Base-by-base conservation (phyloP, 2,797 vertebrate species). In the Falco peregrinus region DNA sequence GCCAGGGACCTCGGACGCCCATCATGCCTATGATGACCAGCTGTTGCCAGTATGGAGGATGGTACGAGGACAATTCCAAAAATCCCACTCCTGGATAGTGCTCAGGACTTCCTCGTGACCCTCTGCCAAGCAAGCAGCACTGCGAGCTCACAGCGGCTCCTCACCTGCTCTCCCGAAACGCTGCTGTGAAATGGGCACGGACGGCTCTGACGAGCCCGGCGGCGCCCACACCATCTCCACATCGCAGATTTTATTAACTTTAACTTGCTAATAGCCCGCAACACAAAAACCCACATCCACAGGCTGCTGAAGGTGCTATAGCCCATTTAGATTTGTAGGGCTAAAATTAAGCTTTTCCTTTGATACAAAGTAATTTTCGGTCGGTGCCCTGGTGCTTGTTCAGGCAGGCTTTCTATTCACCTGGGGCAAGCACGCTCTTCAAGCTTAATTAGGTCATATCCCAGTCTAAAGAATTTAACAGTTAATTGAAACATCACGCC, bases 361-460 rank as follows among this genome's bases (percentile, higher is more conserved):
- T 78, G 69, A 84, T 57, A 84, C 0, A 11, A 33, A 76, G 54
- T 21, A 67, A 86, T 48, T 91, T 85, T 73, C 78, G 61, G 11
- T 28, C 3, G 0, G 31, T 59, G 74, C 29, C 79, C 70, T 74
- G 53, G 4, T 18, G 48, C 93, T 79, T 94, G 84, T 56, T 77
- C 0, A 0, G 63, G 48, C 84, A 97, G 48, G 94, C n/a, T 84
- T 80, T 65, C 54, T 67, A 28, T 63, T 81, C 84, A 92, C 84
- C 90, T 86, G 51, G 45, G 84, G 84, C 90, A 81, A 92, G 69
- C 59, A 18, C 1, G 17, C 28, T 93, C 76, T 76, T 84, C 78
- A 65, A 91, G 90, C 8, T 84, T 93, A 90, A 95, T 86, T 69
- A 96, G 79, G 77, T 81, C 54, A 63, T 43, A 83, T 63, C 80